Evolutionary conservation across 1,140 invertebrate genomes (phyloP), one percentile per base, ranked within the genome.

Genomic region (Macrotrachela quadricornifera): DNA sequence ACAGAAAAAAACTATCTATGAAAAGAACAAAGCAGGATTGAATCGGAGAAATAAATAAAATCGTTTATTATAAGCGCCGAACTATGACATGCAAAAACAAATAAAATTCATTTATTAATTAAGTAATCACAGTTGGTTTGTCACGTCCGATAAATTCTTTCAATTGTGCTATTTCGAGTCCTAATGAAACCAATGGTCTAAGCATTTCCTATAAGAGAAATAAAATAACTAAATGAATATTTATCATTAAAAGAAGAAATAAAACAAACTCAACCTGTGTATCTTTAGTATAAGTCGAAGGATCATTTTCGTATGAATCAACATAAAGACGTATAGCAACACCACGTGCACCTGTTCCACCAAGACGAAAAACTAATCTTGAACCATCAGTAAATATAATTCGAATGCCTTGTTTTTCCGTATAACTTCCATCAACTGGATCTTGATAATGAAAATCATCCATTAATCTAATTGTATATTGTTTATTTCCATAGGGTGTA

Each of bases 111-210:
- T n/a, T n/a, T n/a, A n/a, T n/a, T n/a, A 30, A 30, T 81, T 86
- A 97, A 62, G 92, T 97, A 61, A 97, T 96, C 36, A 97, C 92
- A 54, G 90, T 95, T 57, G 92, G 92, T 55, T 78, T 74, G 54
- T 82, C 74, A 47, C 91, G 75, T 21, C 85, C 85, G 8, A 88
- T 95, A 63, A 81, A 81, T 60, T 84, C 75, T 59, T 76, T 73
- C 39, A 97, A 71, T 66, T 85, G 75, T 3, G 85, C 83, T 38
- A 96, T 74, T 60, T 83, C 69, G 42, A 96, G 69, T 10, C 86
- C 87, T 57, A 95, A 81, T 52, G 85, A 74, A 39, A 96, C 78
- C 30, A 97, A 71, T 1, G 90, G 87, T 61, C 82, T 80, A 50
- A 97, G 71, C 63, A 86, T 78, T 44, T 70, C 72, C 74, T 76